Evolutionary conservation across 1,140 invertebrate genomes (phyloP).

Genomic region (Cylas formicarius): DNA sequence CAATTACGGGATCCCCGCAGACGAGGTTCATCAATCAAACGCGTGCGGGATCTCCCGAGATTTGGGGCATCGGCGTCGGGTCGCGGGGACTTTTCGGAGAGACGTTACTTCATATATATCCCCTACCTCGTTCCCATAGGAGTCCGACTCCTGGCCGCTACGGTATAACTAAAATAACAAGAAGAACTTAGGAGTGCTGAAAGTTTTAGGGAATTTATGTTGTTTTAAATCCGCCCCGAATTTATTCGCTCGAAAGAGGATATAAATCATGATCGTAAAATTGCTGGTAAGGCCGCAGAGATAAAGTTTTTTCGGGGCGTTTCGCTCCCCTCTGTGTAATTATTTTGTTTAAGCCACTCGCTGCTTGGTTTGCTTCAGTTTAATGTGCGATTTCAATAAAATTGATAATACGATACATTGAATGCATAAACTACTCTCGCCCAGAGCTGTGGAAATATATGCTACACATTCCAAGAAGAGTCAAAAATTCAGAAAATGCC

Average conservation of each 20-base stretch:
- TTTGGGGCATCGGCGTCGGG: conserved; percentile 12
- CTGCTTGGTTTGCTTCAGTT: no score
- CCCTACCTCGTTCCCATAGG: conserved; percentile 10
- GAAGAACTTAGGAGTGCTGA: conserved; percentile 11
- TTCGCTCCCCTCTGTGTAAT: no score
- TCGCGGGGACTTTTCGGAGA: conserved; percentile 11
- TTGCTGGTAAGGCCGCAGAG: no score
- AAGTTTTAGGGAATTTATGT: conserved; percentile 13
- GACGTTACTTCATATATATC: conserved; percentile 15
- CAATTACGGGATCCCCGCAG: conserved; percentile 22
- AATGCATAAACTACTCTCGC: no score
- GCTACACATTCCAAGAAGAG: no score
- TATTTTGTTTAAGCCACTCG: no score
- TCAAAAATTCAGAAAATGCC: no score
- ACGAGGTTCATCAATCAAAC: conserved; percentile 26
- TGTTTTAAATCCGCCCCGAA: conserved; percentile 4
- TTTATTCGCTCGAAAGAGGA: not conserved
- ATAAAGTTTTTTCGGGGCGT: no score
- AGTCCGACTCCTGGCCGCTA: conserved; percentile 6
- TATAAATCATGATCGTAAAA: not conserved
- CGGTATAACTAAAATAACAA: conserved; percentile 12
- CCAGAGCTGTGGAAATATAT: no score
- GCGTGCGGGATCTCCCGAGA: conserved; percentile 23
- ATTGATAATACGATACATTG: no score
- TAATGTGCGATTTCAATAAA: no score